phyloP scores from a whole-genome alignment of 2,888 invertebrate species.

The Patella ulyssiponensis region DNA sequence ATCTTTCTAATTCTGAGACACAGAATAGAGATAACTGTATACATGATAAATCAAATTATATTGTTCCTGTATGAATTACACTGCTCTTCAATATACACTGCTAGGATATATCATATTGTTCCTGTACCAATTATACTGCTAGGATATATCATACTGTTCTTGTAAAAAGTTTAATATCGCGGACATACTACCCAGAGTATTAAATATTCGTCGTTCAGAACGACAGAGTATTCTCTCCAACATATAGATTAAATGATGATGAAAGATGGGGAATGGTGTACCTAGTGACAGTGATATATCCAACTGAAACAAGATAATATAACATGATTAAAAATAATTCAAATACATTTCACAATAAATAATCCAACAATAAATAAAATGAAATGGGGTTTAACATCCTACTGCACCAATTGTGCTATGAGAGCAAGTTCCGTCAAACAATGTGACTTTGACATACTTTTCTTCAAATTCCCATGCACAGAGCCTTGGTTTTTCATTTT shows the following conservation, averaged over 20 bases:
- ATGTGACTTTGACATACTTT: no score
- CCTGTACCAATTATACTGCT: background rate
- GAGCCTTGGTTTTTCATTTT: no score
- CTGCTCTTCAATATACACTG: no score
- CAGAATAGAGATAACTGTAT: no score
- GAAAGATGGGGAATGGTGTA: conserved; percentile 87
- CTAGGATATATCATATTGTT: no score
- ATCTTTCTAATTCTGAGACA: no score
- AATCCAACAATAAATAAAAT: background rate
- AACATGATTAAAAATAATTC: conserved; percentile 12
- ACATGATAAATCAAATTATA: no score
- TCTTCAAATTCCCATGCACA: no score
- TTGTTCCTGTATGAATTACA: no score
- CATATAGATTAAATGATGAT: conserved; percentile 98
- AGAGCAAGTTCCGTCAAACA: no score
- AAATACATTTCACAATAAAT: background rate
- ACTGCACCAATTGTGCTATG: background rate
- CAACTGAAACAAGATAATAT: conserved; percentile 55
- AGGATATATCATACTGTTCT: conserved; percentile 72
- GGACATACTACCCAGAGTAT: conserved; percentile 80
- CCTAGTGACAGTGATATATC: conserved; percentile 76
- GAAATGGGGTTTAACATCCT: background rate
- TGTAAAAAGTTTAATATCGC: conserved; percentile 82
- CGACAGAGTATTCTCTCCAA: conserved; percentile 85
- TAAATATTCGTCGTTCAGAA: conserved; percentile 83